phyloP scores from a whole-genome alignment of 2,797 vertebrate genomes.

The Loris lydekkerianus region DNA sequence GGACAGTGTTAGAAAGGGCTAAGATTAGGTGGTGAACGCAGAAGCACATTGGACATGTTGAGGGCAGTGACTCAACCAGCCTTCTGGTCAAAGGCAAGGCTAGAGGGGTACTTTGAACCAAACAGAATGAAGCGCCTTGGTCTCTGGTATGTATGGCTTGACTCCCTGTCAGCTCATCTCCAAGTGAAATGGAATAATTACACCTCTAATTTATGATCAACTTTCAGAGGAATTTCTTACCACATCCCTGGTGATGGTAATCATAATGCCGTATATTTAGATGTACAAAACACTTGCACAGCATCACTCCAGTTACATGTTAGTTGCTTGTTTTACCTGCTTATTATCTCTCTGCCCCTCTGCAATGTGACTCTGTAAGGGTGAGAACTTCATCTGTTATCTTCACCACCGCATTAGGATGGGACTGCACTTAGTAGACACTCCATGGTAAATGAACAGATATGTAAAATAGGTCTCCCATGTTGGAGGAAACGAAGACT shows the following conservation, averaged over 20 bases:
- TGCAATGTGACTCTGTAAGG: neutral
- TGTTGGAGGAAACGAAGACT: neutral
- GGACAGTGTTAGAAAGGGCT: neutral
- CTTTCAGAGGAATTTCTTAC: neutral
- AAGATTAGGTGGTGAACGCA: neutral
- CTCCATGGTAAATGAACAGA: neutral
- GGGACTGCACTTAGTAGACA: neutral
- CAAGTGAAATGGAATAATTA: neutral
- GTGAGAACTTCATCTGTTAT: neutral
- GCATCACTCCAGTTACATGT: neutral
- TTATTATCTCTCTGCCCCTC: neutral
- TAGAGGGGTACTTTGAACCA: neutral
- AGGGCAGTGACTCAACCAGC: accelerated
- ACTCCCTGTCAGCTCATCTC: neutral
- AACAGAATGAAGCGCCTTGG: neutral
- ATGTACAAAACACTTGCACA: neutral
- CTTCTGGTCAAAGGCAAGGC: neutral
- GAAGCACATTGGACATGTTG: neutral
- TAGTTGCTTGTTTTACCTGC: neutral
- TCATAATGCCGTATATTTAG: neutral
- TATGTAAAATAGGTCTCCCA: neutral
- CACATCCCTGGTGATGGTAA: neutral
- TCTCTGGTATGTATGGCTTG: neutral
- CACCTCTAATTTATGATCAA: neutral
- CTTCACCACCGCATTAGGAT: neutral